These are phyloP conservation scores for Lophius americanus DNA, from an alignment of 2,797 vertebrate species.

Conservation along the genomic window DNA sequence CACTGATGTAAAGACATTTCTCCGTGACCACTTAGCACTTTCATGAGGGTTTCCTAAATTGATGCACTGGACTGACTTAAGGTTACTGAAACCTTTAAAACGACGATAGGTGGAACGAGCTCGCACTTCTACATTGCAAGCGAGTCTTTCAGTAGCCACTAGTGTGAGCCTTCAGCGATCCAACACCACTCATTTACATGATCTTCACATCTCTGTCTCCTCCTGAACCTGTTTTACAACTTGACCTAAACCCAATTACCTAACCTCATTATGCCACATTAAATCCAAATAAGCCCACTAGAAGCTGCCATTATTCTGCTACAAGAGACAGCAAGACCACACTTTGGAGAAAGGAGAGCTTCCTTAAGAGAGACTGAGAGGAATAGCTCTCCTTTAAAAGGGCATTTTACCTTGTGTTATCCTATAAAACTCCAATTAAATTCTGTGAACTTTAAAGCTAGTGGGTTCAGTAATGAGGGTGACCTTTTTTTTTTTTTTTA, in stretches of 20 bases:
- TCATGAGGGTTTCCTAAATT: constrained; percentile 71
- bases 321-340: constrained; percentile 69
- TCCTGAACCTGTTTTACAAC: constrained; percentile 83
- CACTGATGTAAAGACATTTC: constrained; percentile 57
- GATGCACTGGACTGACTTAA: constrained; percentile 54
- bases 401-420: constrained; percentile 79
- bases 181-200: constrained; percentile 77
- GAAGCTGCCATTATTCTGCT: constrained; percentile 80
- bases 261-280: constrained; percentile 86
- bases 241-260: constrained; percentile 86
- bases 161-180: constrained; percentile 60
- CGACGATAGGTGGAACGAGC: constrained; percentile 33
- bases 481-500: constrained; percentile 63
- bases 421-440: constrained; percentile 85
- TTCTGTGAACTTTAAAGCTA: constrained; percentile 82
- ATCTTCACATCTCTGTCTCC: constrained; percentile 76
- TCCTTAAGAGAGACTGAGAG: constrained; percentile 74
- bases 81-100: constrained; percentile 58
- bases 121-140: constrained; percentile 8
- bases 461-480: constrained; percentile 72
- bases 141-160: constrained; percentile 54
- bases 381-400: constrained; percentile 76
- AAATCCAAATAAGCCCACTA: constrained; percentile 83
- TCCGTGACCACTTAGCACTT: constrained; percentile 73
- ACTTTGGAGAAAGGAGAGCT: constrained; percentile 74